Percentiles rank a stretch among this genome's conserved stretches.
These are phyloP conservation scores for Arenaria interpres DNA, from an alignment of 2,113 vertebrate species.

Conservation along the genomic window DNA sequence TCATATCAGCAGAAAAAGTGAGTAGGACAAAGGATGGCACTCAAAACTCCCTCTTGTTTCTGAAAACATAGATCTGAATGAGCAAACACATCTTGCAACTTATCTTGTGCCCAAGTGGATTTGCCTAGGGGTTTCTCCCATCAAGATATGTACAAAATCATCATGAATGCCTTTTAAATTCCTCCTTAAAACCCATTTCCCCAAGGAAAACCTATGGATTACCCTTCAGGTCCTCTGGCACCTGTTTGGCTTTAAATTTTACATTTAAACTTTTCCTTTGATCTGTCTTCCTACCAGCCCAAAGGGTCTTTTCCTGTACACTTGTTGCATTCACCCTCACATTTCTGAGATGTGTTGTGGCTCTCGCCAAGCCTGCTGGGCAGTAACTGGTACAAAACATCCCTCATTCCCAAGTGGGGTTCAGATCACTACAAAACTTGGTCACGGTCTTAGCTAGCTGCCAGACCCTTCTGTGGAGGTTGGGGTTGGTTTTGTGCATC, in stretches of 20 bases:
- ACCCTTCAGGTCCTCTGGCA: neutral
- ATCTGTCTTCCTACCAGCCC: neutral
- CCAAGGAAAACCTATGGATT: neutral
- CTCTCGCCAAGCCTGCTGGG: neutral
- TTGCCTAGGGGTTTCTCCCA: neutral
- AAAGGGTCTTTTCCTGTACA: neutral
- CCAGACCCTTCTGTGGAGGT: neutral
- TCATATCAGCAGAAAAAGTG: neutral
- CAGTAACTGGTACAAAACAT: neutral
- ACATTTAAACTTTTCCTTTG: neutral
- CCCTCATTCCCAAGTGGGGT: neutral
- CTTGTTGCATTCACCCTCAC: neutral
- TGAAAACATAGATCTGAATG: neutral
- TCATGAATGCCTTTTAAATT: neutral
- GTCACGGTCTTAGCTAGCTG: neutral
- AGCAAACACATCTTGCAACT: neutral
- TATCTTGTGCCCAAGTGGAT: accelerated
- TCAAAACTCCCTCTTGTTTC: neutral
- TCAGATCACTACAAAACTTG: neutral
- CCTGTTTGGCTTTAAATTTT: neutral
- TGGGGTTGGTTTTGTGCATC: neutral
- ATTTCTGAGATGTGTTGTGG: accelerated
- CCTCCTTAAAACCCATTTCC: neutral
- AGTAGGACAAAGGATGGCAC: neutral
- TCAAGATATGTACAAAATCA: neutral